Evolutionary conservation across 2,888 invertebrate genomes (phyloP), one percentile per base, ranked within the genome.

Genomic region (Dryomyza anilis): DNA sequence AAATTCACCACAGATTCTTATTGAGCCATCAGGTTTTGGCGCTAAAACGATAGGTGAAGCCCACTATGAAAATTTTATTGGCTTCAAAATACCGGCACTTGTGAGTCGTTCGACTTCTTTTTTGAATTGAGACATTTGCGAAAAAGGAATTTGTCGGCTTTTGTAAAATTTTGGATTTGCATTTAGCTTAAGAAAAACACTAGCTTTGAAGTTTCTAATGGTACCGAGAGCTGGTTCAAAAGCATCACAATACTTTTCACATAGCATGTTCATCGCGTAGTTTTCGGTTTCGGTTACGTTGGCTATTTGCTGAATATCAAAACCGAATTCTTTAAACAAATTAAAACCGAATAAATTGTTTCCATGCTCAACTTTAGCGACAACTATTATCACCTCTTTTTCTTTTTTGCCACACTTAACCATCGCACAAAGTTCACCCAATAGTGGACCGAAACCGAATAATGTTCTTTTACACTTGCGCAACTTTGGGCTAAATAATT

Each of bases 41-140:
- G 76, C 71, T 8, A 75, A 71, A 6, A 78, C 77, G 10, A 76
- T 71, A 3, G 77, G 77, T n/a, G 76, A 75, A 16, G 73, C 74
- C 75, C 76, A 76, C n/a, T 65, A 6, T 69, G 78, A 69, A 75
- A 74, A 48, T 58, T 48, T 63, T 53, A 66, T 64, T 36, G 12
- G 36, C 16, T 55, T 60, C 52, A 52, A 62, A n/a, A 67, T 61
- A 7, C 52, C 61, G 4, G 39, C 52, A 36, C 16, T 30, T 7
- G 55, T 27, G 6, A 60, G 48, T n/a, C 60, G 25, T 21, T 53
- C 55, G 3, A 29, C 45, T 55, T 53, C 66, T 4, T 36, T 10
- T 25, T 63, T 63, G 25, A 66, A 56, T 52, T 12, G n/a, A 23
- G 30, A 12, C 16, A 43, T 12, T 43, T 12, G 43, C 43, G 43